Conservation (phyloP, 2,888 invertebrate genomes). For the Drosophila gaucha region DNA sequence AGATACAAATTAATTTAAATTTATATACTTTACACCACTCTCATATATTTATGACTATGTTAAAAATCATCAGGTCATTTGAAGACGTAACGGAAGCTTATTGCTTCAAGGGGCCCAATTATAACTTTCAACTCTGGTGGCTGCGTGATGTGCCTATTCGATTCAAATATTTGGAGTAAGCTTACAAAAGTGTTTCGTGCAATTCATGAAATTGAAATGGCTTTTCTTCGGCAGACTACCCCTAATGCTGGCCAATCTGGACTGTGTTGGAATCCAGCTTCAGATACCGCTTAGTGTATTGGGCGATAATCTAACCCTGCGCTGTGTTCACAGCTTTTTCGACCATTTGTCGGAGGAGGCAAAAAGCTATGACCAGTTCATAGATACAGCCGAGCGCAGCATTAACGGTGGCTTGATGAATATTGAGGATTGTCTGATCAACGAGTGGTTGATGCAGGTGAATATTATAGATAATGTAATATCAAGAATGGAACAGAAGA, state of each 20-base stretch:
- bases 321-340: slow-evolving; percentile 75
- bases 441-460: slow-evolving; percentile 72
- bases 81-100: slow-evolving; percentile 63
- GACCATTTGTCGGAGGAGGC: slow-evolving; percentile 76
- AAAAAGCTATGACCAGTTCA: slow-evolving; percentile 49
- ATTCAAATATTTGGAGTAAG: slow-evolving; percentile 69
- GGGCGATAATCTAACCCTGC: slow-evolving; percentile 68
- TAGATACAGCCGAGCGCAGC: background rate
- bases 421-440: slow-evolving; percentile 61
- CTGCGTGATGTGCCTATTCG: slow-evolving; percentile 75
- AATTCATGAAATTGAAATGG: background rate
- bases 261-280: slow-evolving; percentile 51
- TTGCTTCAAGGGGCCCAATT: slow-evolving; percentile 59
- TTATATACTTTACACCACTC: too few species aligned
- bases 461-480: slow-evolving; percentile 61
- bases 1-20: too few species aligned
- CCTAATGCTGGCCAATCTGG: slow-evolving; percentile 57
- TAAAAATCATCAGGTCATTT: slow-evolving; percentile 20
- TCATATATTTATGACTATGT: too few species aligned
- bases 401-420: slow-evolving; percentile 58
- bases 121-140: slow-evolving; percentile 77
- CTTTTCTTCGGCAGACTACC: slow-evolving; percentile 63
- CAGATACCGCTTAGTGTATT: slow-evolving; percentile 75
- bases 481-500: slow-evolving; percentile 45
- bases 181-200: background rate